Conservation (phyloP, 2,888 invertebrate genomes). For the Archips crataeganus region DNA sequence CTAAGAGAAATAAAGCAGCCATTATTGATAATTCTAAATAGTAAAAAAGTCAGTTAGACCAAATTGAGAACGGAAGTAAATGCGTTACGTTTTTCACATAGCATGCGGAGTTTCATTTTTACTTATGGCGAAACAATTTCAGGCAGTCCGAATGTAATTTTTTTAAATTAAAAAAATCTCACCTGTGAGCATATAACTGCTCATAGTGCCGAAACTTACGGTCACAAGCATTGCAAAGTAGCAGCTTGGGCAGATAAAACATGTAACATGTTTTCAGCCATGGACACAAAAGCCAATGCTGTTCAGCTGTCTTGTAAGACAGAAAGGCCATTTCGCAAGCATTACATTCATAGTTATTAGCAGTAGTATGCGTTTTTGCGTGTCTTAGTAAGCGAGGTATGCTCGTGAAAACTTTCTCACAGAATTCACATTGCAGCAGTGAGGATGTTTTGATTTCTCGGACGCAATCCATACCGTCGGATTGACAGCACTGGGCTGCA, state of each 20-base stretch:
- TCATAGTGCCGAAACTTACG: conserved; percentile 80
- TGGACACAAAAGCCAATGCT: conserved; percentile 75
- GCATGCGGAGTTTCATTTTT: too few relatives aligned
- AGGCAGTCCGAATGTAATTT: neutral
- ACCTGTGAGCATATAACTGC: conserved; percentile 81
- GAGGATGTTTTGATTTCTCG: conserved; percentile 79
- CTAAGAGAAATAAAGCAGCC: conserved; percentile 54
- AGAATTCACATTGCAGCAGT: conserved; percentile 79
- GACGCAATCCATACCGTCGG: conserved; percentile 61
- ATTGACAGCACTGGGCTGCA: conserved; percentile 66
- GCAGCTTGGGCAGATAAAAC: conserved; percentile 74
- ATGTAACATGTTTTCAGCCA: conserved; percentile 73
- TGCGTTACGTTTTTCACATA: too few relatives aligned
- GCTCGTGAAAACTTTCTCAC: conserved; percentile 79
- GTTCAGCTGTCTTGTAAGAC: conserved; percentile 73
- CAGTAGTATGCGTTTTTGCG: conserved; percentile 85
- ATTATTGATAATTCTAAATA: conserved; percentile 3
- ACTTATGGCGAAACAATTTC: too few relatives aligned
- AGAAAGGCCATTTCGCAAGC: conserved; percentile 73
- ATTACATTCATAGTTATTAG: conserved; percentile 88
- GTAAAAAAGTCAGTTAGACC: too few relatives aligned
- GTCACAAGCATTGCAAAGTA: conserved; percentile 80
- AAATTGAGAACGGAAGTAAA: too few relatives aligned
- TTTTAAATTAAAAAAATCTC: conserved; percentile 36
- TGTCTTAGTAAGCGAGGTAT: conserved; percentile 76